Evolutionary conservation across 2,797 vertebrate genomes (phyloP), one percentile per base, ranked within the genome.

Genomic region (Streptopelia turtur): DNA sequence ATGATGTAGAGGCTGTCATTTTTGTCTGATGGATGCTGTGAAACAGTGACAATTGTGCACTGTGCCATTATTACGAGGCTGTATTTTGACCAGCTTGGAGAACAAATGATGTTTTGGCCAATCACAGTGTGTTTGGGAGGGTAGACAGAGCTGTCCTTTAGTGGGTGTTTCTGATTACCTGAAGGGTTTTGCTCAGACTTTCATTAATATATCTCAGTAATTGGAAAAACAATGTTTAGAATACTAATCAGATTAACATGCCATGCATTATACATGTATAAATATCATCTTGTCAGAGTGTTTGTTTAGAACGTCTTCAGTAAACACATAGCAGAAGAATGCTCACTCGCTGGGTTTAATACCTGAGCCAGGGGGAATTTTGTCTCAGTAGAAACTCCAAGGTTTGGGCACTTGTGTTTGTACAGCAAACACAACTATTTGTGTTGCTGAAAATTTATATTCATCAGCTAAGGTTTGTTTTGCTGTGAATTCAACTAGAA

Each of bases 1-100:
- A 96, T 96, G 96, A 96, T 87, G 92, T 75, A 90, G 91, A 89
- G 75, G 66, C 63, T 96, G 96, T 94, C 95, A 95, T 94, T 97
- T 97, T 96, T 78, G 80, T 68, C 96, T 97, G 94, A 96, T 90
- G 95, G 94, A 75, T 96, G 92, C 93, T 83, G 63, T 95, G 96
- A 94, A 97, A 92, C 87, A 56, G 75, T 90, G 96, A 96, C 90
- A 95, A 22, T 87, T 86, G 87, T 78, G 86, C 71, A 82, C 89
- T 53, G 24, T 90, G 93, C 93, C 85, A n/a, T 96, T 97, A 94
- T 69, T 86, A 60, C 22, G 31, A 89, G 83, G 75, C 66, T 89
- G 76, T 75, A 90, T 94, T 95, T 89, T 92, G 82, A 93, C 75
- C 91, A 68, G 70, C 91, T 79, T 94, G 75, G 88, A 93, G 83